Base-by-base conservation (phyloP, 2,113 vertebrate genomes). In the Plecturocebus donacophilus region DNA sequence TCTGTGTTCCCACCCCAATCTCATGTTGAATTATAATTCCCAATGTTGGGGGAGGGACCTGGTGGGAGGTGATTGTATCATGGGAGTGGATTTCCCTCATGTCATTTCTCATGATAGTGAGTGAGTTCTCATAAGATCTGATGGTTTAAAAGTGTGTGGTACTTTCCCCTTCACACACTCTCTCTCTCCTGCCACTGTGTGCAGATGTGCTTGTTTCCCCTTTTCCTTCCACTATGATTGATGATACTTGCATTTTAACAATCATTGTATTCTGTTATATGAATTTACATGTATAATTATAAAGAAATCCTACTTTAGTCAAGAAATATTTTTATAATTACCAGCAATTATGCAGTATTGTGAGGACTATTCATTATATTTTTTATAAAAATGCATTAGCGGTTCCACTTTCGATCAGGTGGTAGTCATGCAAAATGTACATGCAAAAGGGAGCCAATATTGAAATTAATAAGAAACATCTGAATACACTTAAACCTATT, bases 301-400 rank as follows among this genome's bases (percentile, higher is more conserved):
- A 47, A 94, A 91, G n/a, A 70, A 93, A 90, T 52, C 20, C 16
- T 71, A 84, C 73, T 61, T 82, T 82, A 61, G 58, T 64, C 79
- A 95, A 71, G 56, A 73, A 95, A 73, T 82, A 82, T 38, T 87
- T 95, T 79, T 32, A 2, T 86, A 61, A 85, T 68, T 91, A 54
- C 2, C 68, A 94, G 40, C 13, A 91, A 92, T 92, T 68, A 52
- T 30, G 66, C 49, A 84, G n/a, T 80, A 21, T 81, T 82, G 0
- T 56, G 12, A 56, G 58, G 12, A 54, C 30, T 79, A 52, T 42
- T 92, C 3, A 45, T 61, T 92, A 16, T 66, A 81, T 79, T 23
- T 23, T 25, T 93, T 95, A 61, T 27, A 80, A 94, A 96, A 52
- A 49, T 54, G 30, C 16, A 76, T 77, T 58, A 2, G 13, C 32